Base-by-base conservation (phyloP, 2,888 invertebrate genomes). In the Metopia argyrocephala region DNA sequence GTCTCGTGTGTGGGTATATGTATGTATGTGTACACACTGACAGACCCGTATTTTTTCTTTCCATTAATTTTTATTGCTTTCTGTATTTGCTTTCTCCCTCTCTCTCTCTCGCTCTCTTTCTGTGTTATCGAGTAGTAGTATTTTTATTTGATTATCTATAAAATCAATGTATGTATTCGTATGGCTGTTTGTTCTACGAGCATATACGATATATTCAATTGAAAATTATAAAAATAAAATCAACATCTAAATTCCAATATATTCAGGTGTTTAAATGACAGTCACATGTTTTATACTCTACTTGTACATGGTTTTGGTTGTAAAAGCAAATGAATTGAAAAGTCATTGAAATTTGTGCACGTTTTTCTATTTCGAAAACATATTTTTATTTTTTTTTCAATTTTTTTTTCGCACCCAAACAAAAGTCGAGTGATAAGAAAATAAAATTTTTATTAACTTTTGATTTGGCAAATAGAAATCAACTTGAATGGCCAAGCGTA, bases 321-420 rank as follows among this genome's bases (percentile, higher is more conserved):
- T 38, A 50, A 2, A 48, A n/a, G 23, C 46, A 52, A 31, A 64
- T n/a, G n/a, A n/a, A 73, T 48, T 48, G 50, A 46, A 73, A 64
- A 56, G 73, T 73, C 73, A 73, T 64, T 56, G 28, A 73, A 64
- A 64, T 73, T 54, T 64, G 7, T 27, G 23, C 46, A 64, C 21
- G 50, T 50, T 64, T 64, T 50, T 31, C 31, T 57, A 31, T 31
- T 12, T 31, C n/a, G n/a, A n/a, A n/a, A n/a, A n/a, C n/a, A n/a
- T n/a, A n/a, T n/a, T n/a, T n/a, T n/a, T n/a, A n/a, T n/a, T n/a
- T 31, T 31, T 31, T 31, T 31, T 31, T 9, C 9, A 7, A 31
- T 12, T 5, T 3, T 12, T 31, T 38, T 38, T 15, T 50, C 28
- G 50, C 21, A 50, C 18, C 20, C 18, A 20, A 50, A 27, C 27